Conservation (phyloP, 2,113 vertebrate genomes). For the Gymnogyps californianus region DNA sequence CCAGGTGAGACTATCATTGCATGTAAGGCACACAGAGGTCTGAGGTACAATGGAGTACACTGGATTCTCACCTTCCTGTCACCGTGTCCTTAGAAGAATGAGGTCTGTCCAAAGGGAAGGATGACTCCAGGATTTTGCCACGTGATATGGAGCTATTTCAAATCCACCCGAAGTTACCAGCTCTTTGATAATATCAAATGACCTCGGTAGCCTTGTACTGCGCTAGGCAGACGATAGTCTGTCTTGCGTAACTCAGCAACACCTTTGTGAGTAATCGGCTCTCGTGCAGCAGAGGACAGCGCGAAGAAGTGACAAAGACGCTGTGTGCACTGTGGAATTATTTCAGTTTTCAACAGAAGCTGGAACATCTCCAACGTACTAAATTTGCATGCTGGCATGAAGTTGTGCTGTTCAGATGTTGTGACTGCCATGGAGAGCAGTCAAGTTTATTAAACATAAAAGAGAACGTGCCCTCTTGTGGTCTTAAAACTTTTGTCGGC, state of each 20-base stretch:
- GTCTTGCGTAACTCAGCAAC: neutral
- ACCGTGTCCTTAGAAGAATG: neutral
- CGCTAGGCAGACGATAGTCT: neutral
- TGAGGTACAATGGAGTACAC: neutral
- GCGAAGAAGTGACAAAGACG: neutral
- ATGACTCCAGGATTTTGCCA: neutral
- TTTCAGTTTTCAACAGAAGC: neutral
- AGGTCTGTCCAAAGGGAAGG: neutral
- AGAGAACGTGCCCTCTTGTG: neutral
- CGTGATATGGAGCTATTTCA: neutral
- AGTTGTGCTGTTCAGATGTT: neutral
- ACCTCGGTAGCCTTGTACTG: neutral
- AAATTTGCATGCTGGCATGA: neutral
- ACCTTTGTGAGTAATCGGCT: neutral
- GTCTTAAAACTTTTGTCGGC: neutral
- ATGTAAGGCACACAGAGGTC: neutral
- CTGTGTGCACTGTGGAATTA: neutral
- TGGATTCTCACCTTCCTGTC: neutral
- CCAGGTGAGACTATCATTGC: neutral
- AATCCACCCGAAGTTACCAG: neutral
- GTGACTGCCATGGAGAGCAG: neutral
- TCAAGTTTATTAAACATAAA: neutral
- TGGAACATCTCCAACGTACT: neutral
- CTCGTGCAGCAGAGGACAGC: neutral
- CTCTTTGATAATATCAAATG: neutral